Percentiles rank a stretch among this genome's conserved stretches.
Conservation (phyloP, 2,797 vertebrate species). For the Intellagama lesueurii region DNA sequence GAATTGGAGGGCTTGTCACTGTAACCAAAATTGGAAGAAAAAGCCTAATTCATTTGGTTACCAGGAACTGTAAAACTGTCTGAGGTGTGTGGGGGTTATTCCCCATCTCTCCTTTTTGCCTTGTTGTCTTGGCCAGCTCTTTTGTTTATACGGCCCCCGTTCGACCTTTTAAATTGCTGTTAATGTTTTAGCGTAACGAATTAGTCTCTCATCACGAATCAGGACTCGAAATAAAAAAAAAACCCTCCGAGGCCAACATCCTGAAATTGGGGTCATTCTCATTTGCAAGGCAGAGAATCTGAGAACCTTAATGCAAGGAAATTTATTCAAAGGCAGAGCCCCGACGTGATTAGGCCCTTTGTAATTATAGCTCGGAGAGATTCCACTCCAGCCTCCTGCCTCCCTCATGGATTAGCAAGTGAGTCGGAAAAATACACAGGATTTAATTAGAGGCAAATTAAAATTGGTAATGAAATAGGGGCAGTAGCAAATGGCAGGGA, state of each 20-base stretch:
- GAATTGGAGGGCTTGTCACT: background rate
- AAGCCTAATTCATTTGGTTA: slow-evolving; percentile 38
- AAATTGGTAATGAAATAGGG: slow-evolving; percentile 99
- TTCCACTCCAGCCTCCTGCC: slow-evolving; percentile 94
- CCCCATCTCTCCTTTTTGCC: slow-evolving; percentile 71
- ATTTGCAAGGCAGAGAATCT: slow-evolving; percentile 99
- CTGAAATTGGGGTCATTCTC: slow-evolving; percentile 99
- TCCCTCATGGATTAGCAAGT: slow-evolving; percentile 97
- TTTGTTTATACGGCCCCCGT: slow-evolving; percentile 86
- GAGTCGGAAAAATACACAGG: slow-evolving; percentile 99
- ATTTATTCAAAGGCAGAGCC: slow-evolving; percentile 91
- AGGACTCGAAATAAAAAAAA: slow-evolving; percentile 91
- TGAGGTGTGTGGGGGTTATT: background rate
- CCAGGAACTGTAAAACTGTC: slow-evolving; percentile 57
- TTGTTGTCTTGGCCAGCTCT: slow-evolving; percentile 77
- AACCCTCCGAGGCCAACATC: slow-evolving; percentile 91
- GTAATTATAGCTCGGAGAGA: slow-evolving; percentile 98
- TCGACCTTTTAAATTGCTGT: slow-evolving; percentile 98
- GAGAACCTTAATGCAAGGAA: slow-evolving; percentile 92
- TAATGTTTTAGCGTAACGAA: slow-evolving; percentile 99
- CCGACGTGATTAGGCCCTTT: slow-evolving; percentile 94
- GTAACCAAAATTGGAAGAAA: background rate
- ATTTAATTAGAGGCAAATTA: slow-evolving; percentile 99
- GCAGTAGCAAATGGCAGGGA: slow-evolving; percentile 86
- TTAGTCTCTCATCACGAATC: slow-evolving; percentile 99